Evolutionary conservation across 2,888 invertebrate species (phyloP).

Genomic region (Stenodera caucasica): DNA sequence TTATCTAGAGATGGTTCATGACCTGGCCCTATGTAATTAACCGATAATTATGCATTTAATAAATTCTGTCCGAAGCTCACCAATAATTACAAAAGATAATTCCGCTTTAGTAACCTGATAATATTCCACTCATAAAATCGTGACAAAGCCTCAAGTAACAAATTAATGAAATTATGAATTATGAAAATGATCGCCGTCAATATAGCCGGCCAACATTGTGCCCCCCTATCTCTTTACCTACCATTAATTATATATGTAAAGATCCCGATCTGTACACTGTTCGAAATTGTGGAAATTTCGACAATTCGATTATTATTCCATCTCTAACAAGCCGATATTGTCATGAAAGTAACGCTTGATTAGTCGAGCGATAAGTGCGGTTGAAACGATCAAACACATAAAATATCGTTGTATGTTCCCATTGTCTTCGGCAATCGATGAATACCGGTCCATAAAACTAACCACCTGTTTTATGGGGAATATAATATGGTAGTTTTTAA

Average conservation of each 20-base stretch:
- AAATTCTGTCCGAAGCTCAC: slow-evolving; percentile 52
- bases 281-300: slow-evolving; percentile 1
- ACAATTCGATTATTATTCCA: neutral
- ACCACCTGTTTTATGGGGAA: slow-evolving; percentile 4
- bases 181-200: slow-evolving; percentile 58
- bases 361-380: slow-evolving; percentile 23
- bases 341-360: slow-evolving; percentile 22
- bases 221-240: too few species aligned
- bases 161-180: slow-evolving; percentile 60
- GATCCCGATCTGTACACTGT: slow-evolving; percentile 35
- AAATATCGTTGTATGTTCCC: slow-evolving; percentile 3
- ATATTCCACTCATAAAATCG: slow-evolving; percentile 57
- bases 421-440: neutral
- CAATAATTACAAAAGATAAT: slow-evolving; percentile 56
- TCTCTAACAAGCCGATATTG: slow-evolving; percentile 1
- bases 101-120: slow-evolving; percentile 54
- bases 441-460: neutral
- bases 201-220: slow-evolving; percentile 48
- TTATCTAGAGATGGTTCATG: slow-evolving; percentile 4
- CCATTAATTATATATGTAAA: slow-evolving; percentile 36
- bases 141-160: slow-evolving; percentile 58
- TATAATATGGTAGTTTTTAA: slow-evolving; percentile 30
- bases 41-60: slow-evolving; percentile 57
- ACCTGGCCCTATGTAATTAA: slow-evolving; percentile 48
- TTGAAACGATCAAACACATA: slow-evolving; percentile 8